Base-by-base conservation (phyloP, 2,113 vertebrate species). In the Phrynocephalus versicolor region DNA sequence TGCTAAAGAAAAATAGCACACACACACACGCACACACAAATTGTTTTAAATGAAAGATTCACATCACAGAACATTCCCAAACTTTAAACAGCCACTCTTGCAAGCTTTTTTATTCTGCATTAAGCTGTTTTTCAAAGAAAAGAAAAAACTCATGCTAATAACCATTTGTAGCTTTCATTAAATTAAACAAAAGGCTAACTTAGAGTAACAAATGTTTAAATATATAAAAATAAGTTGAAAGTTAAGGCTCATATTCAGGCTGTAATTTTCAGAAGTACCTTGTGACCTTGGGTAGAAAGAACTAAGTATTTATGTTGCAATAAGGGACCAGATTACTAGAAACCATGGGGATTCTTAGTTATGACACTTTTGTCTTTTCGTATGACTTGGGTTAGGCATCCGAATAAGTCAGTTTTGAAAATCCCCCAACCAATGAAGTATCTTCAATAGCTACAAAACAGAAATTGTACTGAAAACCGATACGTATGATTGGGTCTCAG, bases 171-270 rank as follows among this genome's bases (percentile, higher is more conserved):
- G 92, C 79, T 85, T 81, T 8, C 14, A 86, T 92, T 86, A 92
- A 93, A 87, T 85, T 73, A 91, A 57, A 79, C 79, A 89, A 74
- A 88, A 87, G 80, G 90, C 19, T 87, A 92, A 27, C 60, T 87
- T 88, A 91, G 82, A 74, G 90, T 71, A 92, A 93, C 87, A 91
- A 91, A 85, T 55, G 82, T 91, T 91, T 89, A 93, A 87, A 87
- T 82, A 86, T 85, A 91, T 88, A 91, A 89, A 92, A 57, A 93
- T 91, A 94, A 94, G 91, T 90, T 91, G 41, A 33, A 87, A 91
- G 87, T 92, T 92, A 87, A 89, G 91, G 90, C 70, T 80, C 85
- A 75, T 71, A 45, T 60, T 85, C 82, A 92, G 90, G 86, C 85
- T 90, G 91, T 82, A 85, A 67, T 89, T 39, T 86, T 90, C 88